Base-by-base conservation (phyloP, 2,888 invertebrate species). In the Stegana nigrithorax region DNA sequence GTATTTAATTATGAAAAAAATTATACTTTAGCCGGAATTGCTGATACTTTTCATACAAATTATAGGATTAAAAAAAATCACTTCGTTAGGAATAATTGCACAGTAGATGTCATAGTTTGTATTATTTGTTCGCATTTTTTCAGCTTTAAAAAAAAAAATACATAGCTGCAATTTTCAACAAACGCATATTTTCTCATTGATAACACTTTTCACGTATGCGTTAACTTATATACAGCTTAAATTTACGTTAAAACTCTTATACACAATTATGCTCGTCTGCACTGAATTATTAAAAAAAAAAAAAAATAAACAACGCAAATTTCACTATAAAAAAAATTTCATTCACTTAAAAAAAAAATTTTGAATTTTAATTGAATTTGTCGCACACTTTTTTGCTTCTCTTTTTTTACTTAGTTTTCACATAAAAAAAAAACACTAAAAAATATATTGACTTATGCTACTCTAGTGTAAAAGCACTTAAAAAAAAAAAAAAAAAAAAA, bases 371-470 rank as follows among this genome's bases (percentile, higher is more conserved):
- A 42, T 14, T 7, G 14, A 2, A 42, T 6, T 29, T 29, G 6
- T 29, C 10, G 29, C 29, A 29, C 6, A 29, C 29, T 29, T 29
- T 29, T 29, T 7, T 1, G 17, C 2, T 42, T 42, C 14, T 14
- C 12, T 14, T 17, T 12, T 17, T 5, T 42, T 42, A 2, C 1
- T 2, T 8, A 44, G 32, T 62, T 42, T 23, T 25, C 62, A 65
- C 66, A 62, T 44, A 27, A 60, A 66, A 66, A 65, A 65, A 51
- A 56, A 10, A 53, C 47, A 47, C 23, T 12, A 21, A 51, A 17
- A 17, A 29, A 19, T 44, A 44, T 44, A 42, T 26, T n/a, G n/a
- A n/a, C n/a, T n/a, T n/a, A n/a, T n/a, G n/a, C n/a, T n/a, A n/a
- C n/a, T n/a, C n/a, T n/a, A n/a, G n/a, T n/a, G n/a, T n/a, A n/a